These are phyloP conservation scores for Stenichneumon culpator DNA, from an alignment of 2,888 invertebrate genomes.

Conservation along the genomic window DNA sequence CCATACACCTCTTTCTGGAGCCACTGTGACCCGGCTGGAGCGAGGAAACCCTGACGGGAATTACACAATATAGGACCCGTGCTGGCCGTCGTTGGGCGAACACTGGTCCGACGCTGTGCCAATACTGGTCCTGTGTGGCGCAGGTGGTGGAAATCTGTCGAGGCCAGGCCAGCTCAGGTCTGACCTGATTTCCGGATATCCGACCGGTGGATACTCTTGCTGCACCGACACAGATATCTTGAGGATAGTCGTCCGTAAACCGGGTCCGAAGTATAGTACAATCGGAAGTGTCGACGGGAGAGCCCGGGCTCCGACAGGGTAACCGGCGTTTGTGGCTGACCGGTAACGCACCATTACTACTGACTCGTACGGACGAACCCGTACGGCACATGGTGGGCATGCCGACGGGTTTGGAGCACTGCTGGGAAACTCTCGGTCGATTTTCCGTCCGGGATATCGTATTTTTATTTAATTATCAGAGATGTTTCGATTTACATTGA, in stretches of 20 bases:
- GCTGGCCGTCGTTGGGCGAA: not conserved
- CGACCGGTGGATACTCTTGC: not conserved
- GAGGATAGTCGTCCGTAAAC: not conserved
- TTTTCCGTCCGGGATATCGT: not conserved
- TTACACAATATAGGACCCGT: not conserved
- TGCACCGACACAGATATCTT: slow-evolving; percentile 2
- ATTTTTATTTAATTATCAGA: not conserved
- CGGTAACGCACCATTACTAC: slow-evolving; percentile 13
- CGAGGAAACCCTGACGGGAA: too few relatives aligned
- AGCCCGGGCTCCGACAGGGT: not conserved
- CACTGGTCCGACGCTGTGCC: not conserved
- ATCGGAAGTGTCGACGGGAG: not conserved
- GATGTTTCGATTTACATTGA: too few relatives aligned
- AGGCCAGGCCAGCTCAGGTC: not conserved
- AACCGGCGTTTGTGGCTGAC: slow-evolving; percentile 22
- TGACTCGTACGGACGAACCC: not conserved
- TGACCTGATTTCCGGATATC: slow-evolving; percentile 10
- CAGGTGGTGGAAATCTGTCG: slow-evolving; percentile 2
- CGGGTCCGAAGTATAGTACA: not conserved
- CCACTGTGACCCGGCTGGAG: too few relatives aligned
- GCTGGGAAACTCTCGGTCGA: not conserved
- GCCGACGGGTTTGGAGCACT: not conserved
- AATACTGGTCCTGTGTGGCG: not conserved
- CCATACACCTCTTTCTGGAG: not conserved
- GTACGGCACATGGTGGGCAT: not conserved